Percentiles rank a stretch among this genome's conserved stretches.
phyloP scores from a whole-genome alignment of 2,797 vertebrate genomes.

The Sebastolobus altivelis region DNA sequence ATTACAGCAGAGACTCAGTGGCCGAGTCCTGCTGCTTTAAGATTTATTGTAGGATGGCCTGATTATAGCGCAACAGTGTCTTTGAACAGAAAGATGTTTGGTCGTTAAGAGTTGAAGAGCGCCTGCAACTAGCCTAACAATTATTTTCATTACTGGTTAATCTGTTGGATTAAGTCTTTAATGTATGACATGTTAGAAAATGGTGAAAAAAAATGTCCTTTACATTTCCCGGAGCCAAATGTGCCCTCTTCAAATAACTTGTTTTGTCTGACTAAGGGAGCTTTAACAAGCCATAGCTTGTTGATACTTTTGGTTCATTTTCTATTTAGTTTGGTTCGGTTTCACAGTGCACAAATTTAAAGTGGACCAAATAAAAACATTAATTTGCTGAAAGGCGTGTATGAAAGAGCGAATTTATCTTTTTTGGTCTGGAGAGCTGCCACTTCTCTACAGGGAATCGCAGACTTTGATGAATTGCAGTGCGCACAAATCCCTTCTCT shows the following conservation, averaged over 20 bases:
- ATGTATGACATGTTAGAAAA: neutral
- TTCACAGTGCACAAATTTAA: too few species aligned
- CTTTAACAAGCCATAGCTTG: too few species aligned
- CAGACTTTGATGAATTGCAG: fast-evolving
- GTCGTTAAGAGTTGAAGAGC: neutral
- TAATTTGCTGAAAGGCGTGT: too few species aligned
- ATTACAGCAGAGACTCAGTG: conserved; percentile 14
- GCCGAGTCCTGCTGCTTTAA: conserved; percentile 1
- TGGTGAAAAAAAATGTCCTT: neutral
- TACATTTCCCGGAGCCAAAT: neutral
- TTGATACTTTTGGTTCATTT: too few species aligned
- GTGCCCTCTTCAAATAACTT: neutral
- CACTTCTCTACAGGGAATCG: too few species aligned
- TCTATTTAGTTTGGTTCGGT: too few species aligned
- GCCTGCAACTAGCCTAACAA: neutral
- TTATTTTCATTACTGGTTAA: neutral
- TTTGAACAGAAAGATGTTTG: neutral
- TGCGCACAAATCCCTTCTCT: too few species aligned
- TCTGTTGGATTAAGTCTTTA: neutral
- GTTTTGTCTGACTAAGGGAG: neutral
- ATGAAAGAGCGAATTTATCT: too few species aligned
- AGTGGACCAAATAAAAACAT: too few species aligned
- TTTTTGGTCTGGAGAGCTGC: too few species aligned
- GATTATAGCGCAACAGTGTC: neutral
- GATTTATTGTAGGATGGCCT: neutral